Evolutionary conservation across 1,140 invertebrate species (phyloP), one percentile per base, ranked within the genome.

Genomic region (Atopsyche davidsoni): DNA sequence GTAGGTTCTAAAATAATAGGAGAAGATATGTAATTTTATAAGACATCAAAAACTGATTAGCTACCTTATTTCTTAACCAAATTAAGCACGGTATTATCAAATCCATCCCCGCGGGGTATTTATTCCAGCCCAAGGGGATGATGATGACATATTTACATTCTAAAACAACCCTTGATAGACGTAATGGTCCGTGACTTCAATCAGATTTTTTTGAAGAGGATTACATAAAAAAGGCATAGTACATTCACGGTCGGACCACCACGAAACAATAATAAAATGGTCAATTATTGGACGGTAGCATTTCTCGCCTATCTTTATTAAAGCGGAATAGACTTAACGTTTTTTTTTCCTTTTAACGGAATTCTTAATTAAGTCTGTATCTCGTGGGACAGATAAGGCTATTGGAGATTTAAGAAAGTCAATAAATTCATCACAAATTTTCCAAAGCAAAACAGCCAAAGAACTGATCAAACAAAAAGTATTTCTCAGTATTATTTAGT

Each of bases 101-200:
- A 52, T 38, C 31, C n/a, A 19, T n/a, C 36, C 13, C 17, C 11
- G 36, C 16, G 13, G 14, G n/a, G 18, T 10, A 16, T 39, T 39
- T 21, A 39, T 17, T 39, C 18, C 32, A 19, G 13, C 21, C 6
- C 6, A 22, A 14, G 18, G 40, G 32, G 34, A 28, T 51, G 49
- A 56, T 51, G 54, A 48, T 52, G 54, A 57, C 54, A 52, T 57
- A 57, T 57, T 52, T 57, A 51, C 54, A 52, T 52, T 49, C 49
- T 24, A 23, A 44, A 57, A 57, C 42, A 36, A 47, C 39, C 45
- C 49, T 22, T 16, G 2, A 24, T 24, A 24, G n/a, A 22, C 31
- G 34, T 49, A 52, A 57, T 51, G 41, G 19, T 44, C 49, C 54
- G 54, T 52, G 34, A 52, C 54, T 52, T 52, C 49, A 57, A 57